phyloP scores from a whole-genome alignment of 2,888 invertebrate genomes.

The Drosophila basisetae region DNA sequence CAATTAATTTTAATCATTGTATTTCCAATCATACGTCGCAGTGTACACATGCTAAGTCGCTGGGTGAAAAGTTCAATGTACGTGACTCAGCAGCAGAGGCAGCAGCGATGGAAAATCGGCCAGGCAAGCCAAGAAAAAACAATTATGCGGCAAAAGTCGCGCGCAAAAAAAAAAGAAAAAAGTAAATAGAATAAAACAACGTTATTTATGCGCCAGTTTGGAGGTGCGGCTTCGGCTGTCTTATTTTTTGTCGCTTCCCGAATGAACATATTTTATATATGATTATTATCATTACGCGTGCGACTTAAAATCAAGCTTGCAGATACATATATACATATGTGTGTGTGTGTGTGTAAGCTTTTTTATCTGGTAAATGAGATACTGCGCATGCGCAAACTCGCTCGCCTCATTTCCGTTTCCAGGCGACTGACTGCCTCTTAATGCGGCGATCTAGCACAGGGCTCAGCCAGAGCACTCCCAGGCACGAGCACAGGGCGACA shows the following conservation, averaged over 20 bases:
- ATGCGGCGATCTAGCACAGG: conserved; percentile 46
- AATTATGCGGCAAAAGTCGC: conserved; percentile 67
- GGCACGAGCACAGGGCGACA: conserved; percentile 9
- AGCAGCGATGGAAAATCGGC: conserved; percentile 28
- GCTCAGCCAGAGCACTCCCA: conserved; percentile 47
- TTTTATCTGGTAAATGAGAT: conserved; percentile 71
- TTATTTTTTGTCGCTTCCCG: conserved; percentile 38
- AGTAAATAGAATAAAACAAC: conserved; percentile 28
- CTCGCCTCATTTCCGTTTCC: conserved; percentile 67
- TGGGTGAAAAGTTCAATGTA: neutral
- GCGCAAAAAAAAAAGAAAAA: conserved; percentile 28
- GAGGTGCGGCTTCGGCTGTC: conserved; percentile 56
- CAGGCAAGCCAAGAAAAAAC: conserved; percentile 47
- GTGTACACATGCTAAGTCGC: neutral
- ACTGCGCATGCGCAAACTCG: conserved; percentile 72
- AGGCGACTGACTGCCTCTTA: conserved; percentile 44
- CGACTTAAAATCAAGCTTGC: conserved; percentile 18
- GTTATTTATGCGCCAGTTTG: conserved; percentile 68
- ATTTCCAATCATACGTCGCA: neutral
- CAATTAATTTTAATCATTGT: neutral
- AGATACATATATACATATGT: neutral
- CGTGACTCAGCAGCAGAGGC: neutral
- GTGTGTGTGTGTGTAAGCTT: conserved; percentile 14
- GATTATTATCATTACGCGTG: conserved; percentile 49
- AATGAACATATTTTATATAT: conserved; percentile 38